A percentile compares a stretch with the other conserved stretches of the same genome.
phyloP scores from a whole-genome alignment of 1,140 invertebrate species.

The Philopotamus ludificatus region DNA sequence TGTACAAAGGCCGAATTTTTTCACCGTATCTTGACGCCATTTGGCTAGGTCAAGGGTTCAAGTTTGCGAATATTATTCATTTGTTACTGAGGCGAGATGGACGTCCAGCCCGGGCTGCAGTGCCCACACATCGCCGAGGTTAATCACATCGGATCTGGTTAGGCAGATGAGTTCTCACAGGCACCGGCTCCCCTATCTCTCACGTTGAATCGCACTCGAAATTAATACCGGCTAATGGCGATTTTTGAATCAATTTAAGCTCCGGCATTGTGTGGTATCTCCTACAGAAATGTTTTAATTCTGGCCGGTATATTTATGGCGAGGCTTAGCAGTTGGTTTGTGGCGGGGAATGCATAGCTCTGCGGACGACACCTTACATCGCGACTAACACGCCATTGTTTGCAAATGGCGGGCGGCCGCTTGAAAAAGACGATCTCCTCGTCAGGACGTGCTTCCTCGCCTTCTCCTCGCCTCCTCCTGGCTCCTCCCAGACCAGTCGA shows the following conservation, averaged over 20 bases:
- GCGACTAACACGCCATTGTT: conserved; percentile 39
- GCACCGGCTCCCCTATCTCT: neutral
- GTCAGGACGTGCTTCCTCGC: conserved; percentile 12
- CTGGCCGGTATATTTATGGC: conserved; percentile 18
- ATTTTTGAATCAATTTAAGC: no score
- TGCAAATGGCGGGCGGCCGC: conserved; percentile 33
- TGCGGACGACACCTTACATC: conserved; percentile 38
- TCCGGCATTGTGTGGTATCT: no score
- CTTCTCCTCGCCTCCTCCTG: conserved; percentile 8
- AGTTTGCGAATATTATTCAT: conserved; percentile 28
- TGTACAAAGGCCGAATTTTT: conserved; percentile 16
- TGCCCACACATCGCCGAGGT: conserved; percentile 22
- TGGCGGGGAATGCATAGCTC: conserved; percentile 18
- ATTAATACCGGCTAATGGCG: neutral
- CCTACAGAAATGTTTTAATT: conserved; percentile 21
- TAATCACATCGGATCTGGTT: conserved; percentile 25
- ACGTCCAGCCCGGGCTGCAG: conserved; percentile 15
- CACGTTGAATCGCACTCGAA: neutral
- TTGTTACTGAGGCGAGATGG: conserved; percentile 20
- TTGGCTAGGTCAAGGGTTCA: conserved; percentile 32
- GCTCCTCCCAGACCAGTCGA: neutral
- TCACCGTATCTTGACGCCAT: conserved; percentile 23
- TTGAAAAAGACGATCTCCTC: conserved; percentile 14
- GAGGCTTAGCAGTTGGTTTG: neutral
- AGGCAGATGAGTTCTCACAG: conserved; percentile 18